phyloP scores from a whole-genome alignment of 2,888 invertebrate genomes.

The Xylota segnis region DNA sequence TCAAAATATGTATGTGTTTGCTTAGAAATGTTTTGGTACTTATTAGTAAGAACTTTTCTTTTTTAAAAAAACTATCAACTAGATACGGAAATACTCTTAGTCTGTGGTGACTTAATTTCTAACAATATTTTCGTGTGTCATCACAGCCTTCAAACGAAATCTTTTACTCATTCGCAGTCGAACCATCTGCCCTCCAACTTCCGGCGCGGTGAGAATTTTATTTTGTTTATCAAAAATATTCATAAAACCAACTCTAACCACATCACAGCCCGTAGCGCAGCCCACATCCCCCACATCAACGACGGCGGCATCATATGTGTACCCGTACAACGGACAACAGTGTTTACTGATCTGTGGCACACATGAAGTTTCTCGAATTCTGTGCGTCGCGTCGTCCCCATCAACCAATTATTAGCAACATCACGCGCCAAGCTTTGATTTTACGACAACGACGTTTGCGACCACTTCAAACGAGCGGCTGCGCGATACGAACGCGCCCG shows the following conservation, averaged over 20 bases:
- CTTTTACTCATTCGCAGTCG: slow-evolving; percentile 32
- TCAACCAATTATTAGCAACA: slow-evolving; percentile 74
- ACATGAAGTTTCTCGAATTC: slow-evolving; percentile 54
- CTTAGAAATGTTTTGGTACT: too few relatives aligned
- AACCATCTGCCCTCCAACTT: slow-evolving; percentile 17
- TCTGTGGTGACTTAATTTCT: neutral
- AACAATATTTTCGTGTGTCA: neutral
- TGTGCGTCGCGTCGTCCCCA: slow-evolving; percentile 59
- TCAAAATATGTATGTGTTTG: too few relatives aligned
- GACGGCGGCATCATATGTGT: slow-evolving; percentile 27
- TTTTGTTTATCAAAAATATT: slow-evolving; percentile 68
- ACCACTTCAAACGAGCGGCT: slow-evolving; percentile 70
- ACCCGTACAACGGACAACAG: slow-evolving; percentile 53
- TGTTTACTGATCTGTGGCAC: slow-evolving; percentile 66
- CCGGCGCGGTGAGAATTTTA: slow-evolving; percentile 42
- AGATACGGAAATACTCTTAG: neutral
- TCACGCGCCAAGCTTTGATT: slow-evolving; percentile 70
- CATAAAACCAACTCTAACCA: slow-evolving; percentile 64
- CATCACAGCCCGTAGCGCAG: slow-evolving; percentile 66
- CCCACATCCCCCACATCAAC: slow-evolving; percentile 75
- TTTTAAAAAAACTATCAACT: too few relatives aligned
- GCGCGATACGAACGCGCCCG: slow-evolving; percentile 34
- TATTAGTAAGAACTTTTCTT: too few relatives aligned
- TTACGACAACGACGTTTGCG: slow-evolving; percentile 71
- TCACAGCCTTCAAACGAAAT: neutral